Base-by-base conservation (phyloP, 2,797 vertebrate species). In the Gymnocypris eckloni region DNA sequence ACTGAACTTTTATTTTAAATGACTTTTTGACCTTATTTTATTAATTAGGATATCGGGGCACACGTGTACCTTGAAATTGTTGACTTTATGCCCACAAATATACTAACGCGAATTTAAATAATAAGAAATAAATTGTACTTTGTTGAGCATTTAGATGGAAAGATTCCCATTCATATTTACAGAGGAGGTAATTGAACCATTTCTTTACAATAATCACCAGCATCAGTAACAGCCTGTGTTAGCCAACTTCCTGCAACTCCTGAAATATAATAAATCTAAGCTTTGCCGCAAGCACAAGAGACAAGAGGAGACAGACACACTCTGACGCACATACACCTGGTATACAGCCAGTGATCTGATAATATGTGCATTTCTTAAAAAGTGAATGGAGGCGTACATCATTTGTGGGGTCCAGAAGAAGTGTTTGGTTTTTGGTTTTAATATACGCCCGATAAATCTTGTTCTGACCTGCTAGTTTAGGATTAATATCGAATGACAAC, bases 221-320 rank as follows among this genome's bases (percentile, higher is more conserved):
- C 22, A 54, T 54, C 20, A 86, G 59, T 48, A 87, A 82, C 67
- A 69, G 77, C 67, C 73, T 33, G 64, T 79, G 81, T 81, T 56
- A 64, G 76, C 66, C 73, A 87, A 69, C 43, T 39, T 84, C 48
- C 43, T 87, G 54, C 81, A 83, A 67, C 70, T 87, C 50, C 64
- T 69, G 59, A 73, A 59, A 72, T 20, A n/a, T 64, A 52, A 12
- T 41, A 9, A 56, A 16, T 71, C 59, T 15, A 81, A 66, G 25
- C 67, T 56, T 70, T 88, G 83, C 85, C 39, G 66, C 59, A 22
- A 66, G 70, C 87, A 80, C 45, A 50, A 88, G 61, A 76, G 59
- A 86, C 69, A 73, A 33, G 61, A 75, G 81, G 39, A 86, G 64
- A 37, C 84, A 84, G 64, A 79, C 25, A 66, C 25, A 37, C 59